phyloP scores from a whole-genome alignment of 2,113 vertebrate species.

The Tringa solitaria region DNA sequence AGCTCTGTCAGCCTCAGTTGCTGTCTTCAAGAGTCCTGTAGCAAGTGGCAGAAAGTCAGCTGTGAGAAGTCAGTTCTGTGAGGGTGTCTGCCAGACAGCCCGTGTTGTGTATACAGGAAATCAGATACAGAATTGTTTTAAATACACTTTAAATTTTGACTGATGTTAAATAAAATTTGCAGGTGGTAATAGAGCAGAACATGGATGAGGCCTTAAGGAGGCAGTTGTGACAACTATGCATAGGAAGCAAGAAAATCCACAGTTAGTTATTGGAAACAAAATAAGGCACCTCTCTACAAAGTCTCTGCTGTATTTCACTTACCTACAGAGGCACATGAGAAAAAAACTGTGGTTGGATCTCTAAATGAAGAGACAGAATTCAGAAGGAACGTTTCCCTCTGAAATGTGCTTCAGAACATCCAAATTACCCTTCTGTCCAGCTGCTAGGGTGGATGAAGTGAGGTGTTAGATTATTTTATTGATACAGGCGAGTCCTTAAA shows the following conservation, averaged over 20 bases:
- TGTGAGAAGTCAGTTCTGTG: neutral
- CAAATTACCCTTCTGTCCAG: neutral
- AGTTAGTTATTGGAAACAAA: neutral
- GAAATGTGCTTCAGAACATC: neutral
- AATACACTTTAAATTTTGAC: neutral
- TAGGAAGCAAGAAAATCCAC: neutral
- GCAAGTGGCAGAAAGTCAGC: neutral
- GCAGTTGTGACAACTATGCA: neutral
- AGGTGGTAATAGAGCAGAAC: neutral
- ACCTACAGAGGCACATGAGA: neutral
- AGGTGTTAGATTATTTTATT: neutral
- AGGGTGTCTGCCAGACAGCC: neutral
- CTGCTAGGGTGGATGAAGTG: neutral
- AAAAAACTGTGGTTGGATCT: neutral
- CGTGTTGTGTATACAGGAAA: fast-evolving
- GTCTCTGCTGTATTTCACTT: neutral
- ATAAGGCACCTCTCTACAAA: neutral
- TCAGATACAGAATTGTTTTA: neutral
- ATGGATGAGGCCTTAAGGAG: neutral
- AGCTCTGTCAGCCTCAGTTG: neutral
- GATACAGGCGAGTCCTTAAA: neutral
- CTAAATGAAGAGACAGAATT: neutral
- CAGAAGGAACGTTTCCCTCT: neutral
- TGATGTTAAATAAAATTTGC: neutral
- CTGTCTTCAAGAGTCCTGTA: neutral